Evolutionary conservation across 2,888 invertebrate genomes (phyloP).

Genomic region (Shargacucullia verbasci): DNA sequence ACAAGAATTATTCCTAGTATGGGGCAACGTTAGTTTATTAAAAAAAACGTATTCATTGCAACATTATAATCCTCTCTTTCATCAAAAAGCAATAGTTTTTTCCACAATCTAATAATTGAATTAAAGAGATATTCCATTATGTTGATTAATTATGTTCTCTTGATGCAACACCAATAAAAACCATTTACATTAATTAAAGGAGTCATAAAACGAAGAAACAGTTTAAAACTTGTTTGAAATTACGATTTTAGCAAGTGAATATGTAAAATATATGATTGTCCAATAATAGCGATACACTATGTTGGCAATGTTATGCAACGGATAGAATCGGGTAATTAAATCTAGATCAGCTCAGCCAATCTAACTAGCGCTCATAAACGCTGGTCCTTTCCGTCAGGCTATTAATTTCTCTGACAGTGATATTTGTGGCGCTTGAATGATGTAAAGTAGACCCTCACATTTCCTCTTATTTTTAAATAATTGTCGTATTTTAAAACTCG

Average conservation of each 20-base stretch:
- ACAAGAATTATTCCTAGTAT: too few species aligned
- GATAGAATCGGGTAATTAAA: constrained; percentile 49
- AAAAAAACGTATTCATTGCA: too few species aligned
- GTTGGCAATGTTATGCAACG: constrained; percentile 45
- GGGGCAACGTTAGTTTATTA: too few species aligned
- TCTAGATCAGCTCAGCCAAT: constrained; percentile 52
- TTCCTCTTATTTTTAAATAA: too few species aligned
- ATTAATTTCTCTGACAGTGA: constrained; percentile 61
- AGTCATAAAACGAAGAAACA: constrained; percentile 42
- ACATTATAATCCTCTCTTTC: too few species aligned
- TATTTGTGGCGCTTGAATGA: constrained; percentile 37
- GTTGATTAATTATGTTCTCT: neutral
- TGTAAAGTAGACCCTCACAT: constrained; percentile 7
- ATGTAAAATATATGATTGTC: constrained; percentile 48
- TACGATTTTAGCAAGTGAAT: constrained; percentile 29
- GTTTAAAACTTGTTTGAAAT: constrained; percentile 42
- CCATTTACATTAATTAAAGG: constrained; percentile 47
- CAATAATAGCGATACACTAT: constrained; percentile 47
- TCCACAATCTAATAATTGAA: neutral
- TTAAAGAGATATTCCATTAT: neutral
- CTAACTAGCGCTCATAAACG: constrained; percentile 49
- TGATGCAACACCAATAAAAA: constrained; percentile 40
- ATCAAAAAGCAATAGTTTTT: too few species aligned
- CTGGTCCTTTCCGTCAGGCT: constrained; percentile 57
- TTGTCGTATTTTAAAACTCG: too few species aligned